A percentile compares a stretch with the other conserved stretches of the same genome.
Evolutionary conservation across 2,113 vertebrate genomes (phyloP).

Genomic region (Mustelus asterias): DNA sequence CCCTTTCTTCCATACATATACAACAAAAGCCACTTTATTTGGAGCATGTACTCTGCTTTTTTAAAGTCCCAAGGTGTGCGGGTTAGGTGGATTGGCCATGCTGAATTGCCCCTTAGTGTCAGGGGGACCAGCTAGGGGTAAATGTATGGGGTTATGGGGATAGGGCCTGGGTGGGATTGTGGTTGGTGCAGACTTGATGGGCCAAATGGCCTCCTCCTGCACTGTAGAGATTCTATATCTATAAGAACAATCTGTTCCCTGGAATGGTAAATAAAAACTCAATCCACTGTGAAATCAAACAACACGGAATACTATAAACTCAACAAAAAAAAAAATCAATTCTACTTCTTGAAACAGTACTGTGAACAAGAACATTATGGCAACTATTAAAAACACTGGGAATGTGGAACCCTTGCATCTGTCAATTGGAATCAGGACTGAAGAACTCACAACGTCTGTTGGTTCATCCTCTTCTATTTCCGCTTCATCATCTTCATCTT

Average conservation of each 20-base stretch:
- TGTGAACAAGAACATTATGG: neutral
- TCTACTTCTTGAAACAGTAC: neutral
- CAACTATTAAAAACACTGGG: neutral
- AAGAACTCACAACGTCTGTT: constrained; percentile 75
- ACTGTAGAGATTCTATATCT: no score
- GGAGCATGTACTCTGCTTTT: no score
- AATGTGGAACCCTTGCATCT: neutral
- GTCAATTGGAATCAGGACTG: no score
- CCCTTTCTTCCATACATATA: neutral
- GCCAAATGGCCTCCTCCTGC: no score
- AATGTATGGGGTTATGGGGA: no score
- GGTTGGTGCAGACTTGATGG: no score
- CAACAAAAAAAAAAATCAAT: neutral
- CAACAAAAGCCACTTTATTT: neutral
- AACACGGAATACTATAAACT: neutral
- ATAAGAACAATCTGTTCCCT: neutral
- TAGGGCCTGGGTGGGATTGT: no score
- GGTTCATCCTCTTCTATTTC: constrained; percentile 95
- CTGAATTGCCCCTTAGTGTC: no score
- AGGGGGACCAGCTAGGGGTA: no score
- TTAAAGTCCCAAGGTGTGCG: no score
- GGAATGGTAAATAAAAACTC: neutral
- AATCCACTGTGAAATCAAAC: neutral
- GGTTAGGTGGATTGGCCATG: no score
- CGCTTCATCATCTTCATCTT: constrained; percentile 94